Evolutionary conservation across 2,113 vertebrate genomes (phyloP).

Genomic region (Epinephelus cyanopodus): DNA sequence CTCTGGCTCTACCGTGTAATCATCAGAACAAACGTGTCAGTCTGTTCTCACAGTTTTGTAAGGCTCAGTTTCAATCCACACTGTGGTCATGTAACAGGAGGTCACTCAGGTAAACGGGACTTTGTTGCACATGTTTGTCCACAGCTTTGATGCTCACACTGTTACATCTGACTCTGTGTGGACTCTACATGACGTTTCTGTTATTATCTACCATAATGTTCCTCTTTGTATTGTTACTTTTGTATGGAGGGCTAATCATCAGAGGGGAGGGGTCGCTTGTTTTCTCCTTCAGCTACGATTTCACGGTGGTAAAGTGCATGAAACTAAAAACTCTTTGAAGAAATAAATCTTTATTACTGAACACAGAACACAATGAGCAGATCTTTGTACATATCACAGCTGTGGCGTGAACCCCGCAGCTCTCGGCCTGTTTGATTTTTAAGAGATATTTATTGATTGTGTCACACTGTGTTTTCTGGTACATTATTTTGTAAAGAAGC

Average conservation of each 20-base stretch:
- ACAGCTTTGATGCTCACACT: no score
- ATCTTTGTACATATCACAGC: slow-evolving; percentile 9
- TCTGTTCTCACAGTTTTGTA: neutral
- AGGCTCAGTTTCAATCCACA: neutral
- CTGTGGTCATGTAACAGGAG: neutral
- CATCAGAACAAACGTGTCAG: no score
- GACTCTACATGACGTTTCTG: slow-evolving; percentile 20
- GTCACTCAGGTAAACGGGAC: slow-evolving; percentile 32
- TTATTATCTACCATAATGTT: neutral
- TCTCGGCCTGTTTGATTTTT: neutral
- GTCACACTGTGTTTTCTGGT: slow-evolving; percentile 45
- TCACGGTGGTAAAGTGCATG: neutral
- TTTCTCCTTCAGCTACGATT: slow-evolving; percentile 17
- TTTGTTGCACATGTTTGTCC: neutral
- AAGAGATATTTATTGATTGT: slow-evolving; percentile 67
- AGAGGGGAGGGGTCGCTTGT: neutral
- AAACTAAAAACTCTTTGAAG: neutral
- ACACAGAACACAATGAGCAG: slow-evolving; percentile 3
- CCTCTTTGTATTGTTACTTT: slow-evolving; percentile 22
- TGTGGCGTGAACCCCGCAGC: neutral
- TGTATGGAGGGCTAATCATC: slow-evolving; percentile 48
- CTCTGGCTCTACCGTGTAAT: no score
- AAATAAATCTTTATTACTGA: slow-evolving; percentile 6
- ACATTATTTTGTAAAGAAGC: slow-evolving; percentile 4
- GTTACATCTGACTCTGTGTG: no score